These are phyloP conservation scores for Alligator mississippiensis DNA, from an alignment of 2,113 vertebrate species.

Conservation along the genomic window DNA sequence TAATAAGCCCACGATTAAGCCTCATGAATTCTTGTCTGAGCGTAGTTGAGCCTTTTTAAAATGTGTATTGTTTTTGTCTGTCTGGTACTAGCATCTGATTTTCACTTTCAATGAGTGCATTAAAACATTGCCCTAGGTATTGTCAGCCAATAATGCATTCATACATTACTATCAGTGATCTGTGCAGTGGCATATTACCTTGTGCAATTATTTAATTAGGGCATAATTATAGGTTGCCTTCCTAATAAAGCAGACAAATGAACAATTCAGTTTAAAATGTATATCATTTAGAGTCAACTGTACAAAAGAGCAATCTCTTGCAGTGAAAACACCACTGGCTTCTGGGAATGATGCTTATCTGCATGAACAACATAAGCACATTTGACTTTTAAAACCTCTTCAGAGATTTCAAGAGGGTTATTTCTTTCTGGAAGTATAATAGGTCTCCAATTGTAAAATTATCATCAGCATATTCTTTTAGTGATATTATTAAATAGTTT, in stretches of 20 bases:
- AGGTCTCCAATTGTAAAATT: conserved; percentile 18
- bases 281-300: conserved; percentile 39
- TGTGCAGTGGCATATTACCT: conserved; percentile 13
- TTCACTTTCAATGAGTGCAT: background rate
- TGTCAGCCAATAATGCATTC: conserved; percentile 19
- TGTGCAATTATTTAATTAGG: conserved; percentile 69
- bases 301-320: conserved; percentile 30
- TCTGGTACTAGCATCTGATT: conserved; percentile 13
- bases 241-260: conserved; percentile 45
- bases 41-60: background rate
- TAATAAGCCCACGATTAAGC: background rate
- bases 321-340: conserved; percentile 21
- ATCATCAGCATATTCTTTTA: background rate
- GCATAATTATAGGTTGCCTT: conserved; percentile 13
- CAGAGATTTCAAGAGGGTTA: conserved; percentile 20
- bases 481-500: background rate
- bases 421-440: conserved; percentile 26
- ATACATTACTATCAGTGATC: background rate
- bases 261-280: conserved; percentile 43
- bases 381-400: conserved; percentile 52
- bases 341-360: conserved; percentile 53
- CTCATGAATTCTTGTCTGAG: background rate
- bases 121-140: background rate
- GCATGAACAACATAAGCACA: conserved; percentile 35
- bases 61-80: background rate